A percentile compares a stretch with the other conserved stretches of the same genome.
Conservation (phyloP, 2,113 vertebrate species). For the Mormyrus iriodes region DNA sequence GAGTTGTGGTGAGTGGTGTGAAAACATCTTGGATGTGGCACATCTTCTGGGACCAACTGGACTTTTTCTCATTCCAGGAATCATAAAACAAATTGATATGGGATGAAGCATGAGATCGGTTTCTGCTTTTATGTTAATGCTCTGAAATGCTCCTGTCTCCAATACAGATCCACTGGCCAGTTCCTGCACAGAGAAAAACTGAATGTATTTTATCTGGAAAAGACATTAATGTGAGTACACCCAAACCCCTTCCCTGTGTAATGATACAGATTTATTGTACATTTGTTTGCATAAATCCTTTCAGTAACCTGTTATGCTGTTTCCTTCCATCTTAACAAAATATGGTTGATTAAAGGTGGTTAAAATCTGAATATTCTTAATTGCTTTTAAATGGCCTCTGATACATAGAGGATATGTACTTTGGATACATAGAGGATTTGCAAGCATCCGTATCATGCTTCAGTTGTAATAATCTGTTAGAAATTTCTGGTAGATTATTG, state of each 20-base stretch:
- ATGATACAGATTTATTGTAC: background rate
- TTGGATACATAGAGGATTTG: background rate
- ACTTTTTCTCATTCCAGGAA: background rate
- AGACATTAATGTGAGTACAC: slow-evolving; percentile 84
- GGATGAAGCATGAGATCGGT: background rate
- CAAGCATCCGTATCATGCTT: background rate
- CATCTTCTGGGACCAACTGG: background rate
- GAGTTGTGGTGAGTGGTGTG: slow-evolving; percentile 2
- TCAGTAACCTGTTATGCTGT: background rate
- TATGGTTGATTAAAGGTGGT: background rate
- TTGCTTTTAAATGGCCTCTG: background rate
- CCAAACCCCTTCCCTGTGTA: background rate
- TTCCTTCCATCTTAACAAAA: background rate
- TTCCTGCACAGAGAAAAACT: slow-evolving; percentile 81
- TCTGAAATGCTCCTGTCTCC: slow-evolving; percentile 15
- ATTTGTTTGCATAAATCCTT: background rate
- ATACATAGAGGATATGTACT: too few relatives aligned
- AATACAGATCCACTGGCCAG: slow-evolving; percentile 91
- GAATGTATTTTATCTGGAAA: slow-evolving; percentile 95
- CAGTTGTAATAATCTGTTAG: background rate
- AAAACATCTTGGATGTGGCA: background rate
- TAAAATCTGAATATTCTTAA: background rate
- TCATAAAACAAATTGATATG: slow-evolving; percentile 16
- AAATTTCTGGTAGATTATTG: background rate
- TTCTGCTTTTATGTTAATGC: background rate